Conservation (phyloP, 2,113 vertebrate genomes). For the Macheiramphus alcinus region DNA sequence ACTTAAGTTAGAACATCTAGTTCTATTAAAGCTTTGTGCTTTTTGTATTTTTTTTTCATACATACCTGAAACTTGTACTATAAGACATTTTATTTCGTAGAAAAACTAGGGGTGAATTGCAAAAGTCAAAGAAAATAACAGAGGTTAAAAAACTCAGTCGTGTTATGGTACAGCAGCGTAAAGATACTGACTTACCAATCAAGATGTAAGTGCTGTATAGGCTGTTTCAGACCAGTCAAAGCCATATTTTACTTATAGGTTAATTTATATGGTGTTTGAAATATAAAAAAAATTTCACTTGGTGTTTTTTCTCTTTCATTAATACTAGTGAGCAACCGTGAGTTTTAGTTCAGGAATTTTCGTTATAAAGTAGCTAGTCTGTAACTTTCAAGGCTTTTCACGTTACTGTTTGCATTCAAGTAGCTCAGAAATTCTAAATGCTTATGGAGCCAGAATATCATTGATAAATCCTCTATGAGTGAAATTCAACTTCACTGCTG, state of each 20-base stretch:
- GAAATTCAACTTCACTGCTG: neutral
- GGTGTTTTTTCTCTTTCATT: neutral
- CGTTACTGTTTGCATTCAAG: neutral
- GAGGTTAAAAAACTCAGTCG: neutral
- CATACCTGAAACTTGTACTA: neutral
- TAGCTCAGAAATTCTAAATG: neutral
- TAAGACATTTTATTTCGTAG: neutral
- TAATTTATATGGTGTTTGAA: neutral
- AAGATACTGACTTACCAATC: neutral
- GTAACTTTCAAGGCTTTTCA: neutral
- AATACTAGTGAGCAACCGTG: neutral
- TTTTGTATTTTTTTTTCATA: fast-evolving
- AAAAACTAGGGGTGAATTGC: neutral
- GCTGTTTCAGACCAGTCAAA: neutral
- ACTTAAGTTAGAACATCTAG: neutral
- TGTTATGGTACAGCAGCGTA: neutral
- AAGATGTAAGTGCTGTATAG: fast-evolving
- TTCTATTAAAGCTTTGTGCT: neutral
- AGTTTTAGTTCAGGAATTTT: neutral
- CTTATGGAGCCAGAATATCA: neutral
- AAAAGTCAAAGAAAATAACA: neutral
- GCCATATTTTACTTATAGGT: neutral
- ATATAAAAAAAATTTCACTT: neutral
- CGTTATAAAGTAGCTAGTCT: neutral
- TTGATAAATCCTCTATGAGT: neutral